A percentile compares a stretch with the other conserved stretches of the same genome.
These are phyloP conservation scores for Acrocera orbiculus DNA, from an alignment of 2,888 invertebrate genomes.

Conservation along the genomic window DNA sequence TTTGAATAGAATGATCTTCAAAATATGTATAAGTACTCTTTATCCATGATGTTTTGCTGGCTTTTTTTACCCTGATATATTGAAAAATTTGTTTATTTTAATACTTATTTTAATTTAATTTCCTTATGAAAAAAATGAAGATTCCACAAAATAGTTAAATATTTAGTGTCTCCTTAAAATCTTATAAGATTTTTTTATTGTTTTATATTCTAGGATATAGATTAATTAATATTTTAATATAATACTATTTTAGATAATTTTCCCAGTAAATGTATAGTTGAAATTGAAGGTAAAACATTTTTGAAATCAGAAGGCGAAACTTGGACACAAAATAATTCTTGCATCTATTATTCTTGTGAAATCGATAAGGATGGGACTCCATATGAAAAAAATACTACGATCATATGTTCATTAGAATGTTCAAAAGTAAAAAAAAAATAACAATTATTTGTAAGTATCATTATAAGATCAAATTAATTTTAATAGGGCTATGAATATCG, in stretches of 20 bases:
- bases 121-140: too few species aligned
- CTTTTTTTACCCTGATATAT: too few species aligned
- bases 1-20: too few species aligned
- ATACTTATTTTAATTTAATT: too few species aligned
- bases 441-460: background rate
- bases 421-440: conserved; percentile 18
- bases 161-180: too few species aligned
- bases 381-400: conserved; percentile 15
- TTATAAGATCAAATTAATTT: background rate
- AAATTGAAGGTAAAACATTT: conserved; percentile 12
- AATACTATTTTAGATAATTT: conserved; percentile 6
- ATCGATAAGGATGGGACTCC: conserved; percentile 15
- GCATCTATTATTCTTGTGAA: conserved; percentile 22
- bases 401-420: conserved; percentile 23
- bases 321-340: conserved; percentile 23
- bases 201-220: too few species aligned
- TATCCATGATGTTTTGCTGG: too few species aligned
- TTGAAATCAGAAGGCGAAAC: conserved; percentile 21
- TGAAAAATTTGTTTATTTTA: too few species aligned
- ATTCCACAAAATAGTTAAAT: too few species aligned
- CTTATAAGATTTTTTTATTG: too few species aligned
- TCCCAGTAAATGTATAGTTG: conserved; percentile 21
- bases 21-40: too few species aligned
- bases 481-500: conserved; percentile 23
- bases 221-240: background rate